phyloP scores from a whole-genome alignment of 1,140 invertebrate species.

The Drosophila insularis region DNA sequence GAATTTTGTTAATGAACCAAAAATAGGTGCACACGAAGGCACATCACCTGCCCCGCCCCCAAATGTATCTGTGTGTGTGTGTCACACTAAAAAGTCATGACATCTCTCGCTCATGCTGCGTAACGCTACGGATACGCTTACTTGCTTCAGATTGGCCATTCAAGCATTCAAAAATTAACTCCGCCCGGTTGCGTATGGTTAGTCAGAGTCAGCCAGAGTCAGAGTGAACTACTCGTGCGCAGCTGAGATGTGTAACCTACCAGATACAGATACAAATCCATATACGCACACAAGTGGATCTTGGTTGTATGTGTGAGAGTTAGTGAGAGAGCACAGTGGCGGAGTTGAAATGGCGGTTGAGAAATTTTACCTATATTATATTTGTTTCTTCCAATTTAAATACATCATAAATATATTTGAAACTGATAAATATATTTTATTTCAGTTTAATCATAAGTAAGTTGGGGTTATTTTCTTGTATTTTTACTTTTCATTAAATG shows the following conservation, averaged over 20 bases:
- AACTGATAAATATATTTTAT: no score
- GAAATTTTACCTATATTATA: no score
- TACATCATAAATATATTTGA: no score
- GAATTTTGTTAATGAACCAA: slow-evolving; percentile 80
- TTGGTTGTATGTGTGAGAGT: not conserved
- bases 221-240: slow-evolving; percentile 46
- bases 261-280: slow-evolving; percentile 25
- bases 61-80: slow-evolving; percentile 34
- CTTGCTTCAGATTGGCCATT: slow-evolving; percentile 83
- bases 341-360: not conserved
- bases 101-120: slow-evolving; percentile 76
- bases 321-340: slow-evolving; percentile 10
- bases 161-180: slow-evolving; percentile 82
- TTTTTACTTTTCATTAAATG: no score
- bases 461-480: no score
- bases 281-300: not conserved
- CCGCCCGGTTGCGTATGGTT: slow-evolving; percentile 81
- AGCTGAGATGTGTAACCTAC: slow-evolving; percentile 19
- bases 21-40: slow-evolving; percentile 70
- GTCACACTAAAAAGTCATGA: slow-evolving; percentile 81
- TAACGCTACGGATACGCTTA: slow-evolving; percentile 82
- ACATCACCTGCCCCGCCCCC: slow-evolving; percentile 65
- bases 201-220: slow-evolving; percentile 66
- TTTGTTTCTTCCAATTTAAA: no score
- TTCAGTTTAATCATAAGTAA: no score